Percentiles rank a stretch among this genome's conserved stretches.
These are phyloP conservation scores for Nomia melanderi DNA, from an alignment of 1,140 invertebrate species.

Conservation along the genomic window DNA sequence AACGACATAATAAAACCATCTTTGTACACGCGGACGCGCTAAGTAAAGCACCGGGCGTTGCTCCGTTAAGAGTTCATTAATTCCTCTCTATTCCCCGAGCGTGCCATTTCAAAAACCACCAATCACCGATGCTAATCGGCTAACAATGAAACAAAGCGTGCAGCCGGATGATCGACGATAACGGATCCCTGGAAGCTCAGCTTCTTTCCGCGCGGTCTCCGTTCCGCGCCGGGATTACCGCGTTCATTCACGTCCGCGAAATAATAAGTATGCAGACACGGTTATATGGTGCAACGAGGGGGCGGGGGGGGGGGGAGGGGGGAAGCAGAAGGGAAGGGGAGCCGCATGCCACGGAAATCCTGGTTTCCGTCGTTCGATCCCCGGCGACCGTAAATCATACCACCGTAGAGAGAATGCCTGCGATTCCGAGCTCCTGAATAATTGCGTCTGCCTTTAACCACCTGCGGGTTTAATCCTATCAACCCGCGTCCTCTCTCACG, in stretches of 20 bases:
- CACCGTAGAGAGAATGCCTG: constrained; percentile 50
- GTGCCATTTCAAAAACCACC: too few relatives aligned
- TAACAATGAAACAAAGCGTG: too few relatives aligned
- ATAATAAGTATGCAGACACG: constrained; percentile 49
- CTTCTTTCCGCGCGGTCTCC: background rate
- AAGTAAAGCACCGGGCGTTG: too few relatives aligned
- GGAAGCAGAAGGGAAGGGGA: background rate
- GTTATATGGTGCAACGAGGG: constrained; percentile 36
- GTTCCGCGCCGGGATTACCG: constrained; percentile 47
- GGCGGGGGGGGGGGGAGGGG: too few relatives aligned
- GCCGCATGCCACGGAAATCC: constrained; percentile 51
- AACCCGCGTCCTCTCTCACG: constrained; percentile 33
- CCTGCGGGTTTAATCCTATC: constrained; percentile 63
- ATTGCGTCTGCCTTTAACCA: constrained; percentile 59
- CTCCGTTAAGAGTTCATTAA: too few relatives aligned
- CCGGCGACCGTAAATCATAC: constrained; percentile 59
- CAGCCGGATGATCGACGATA: background rate
- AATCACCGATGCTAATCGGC: too few relatives aligned
- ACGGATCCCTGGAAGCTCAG: background rate
- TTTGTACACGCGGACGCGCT: too few relatives aligned
- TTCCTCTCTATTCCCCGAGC: too few relatives aligned
- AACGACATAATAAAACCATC: too few relatives aligned
- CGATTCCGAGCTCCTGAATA: constrained; percentile 63
- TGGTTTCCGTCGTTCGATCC: constrained; percentile 55
- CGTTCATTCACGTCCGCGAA: constrained; percentile 30